Conservation (phyloP, 2,888 invertebrate genomes). For the Andrena trimmerana region DNA sequence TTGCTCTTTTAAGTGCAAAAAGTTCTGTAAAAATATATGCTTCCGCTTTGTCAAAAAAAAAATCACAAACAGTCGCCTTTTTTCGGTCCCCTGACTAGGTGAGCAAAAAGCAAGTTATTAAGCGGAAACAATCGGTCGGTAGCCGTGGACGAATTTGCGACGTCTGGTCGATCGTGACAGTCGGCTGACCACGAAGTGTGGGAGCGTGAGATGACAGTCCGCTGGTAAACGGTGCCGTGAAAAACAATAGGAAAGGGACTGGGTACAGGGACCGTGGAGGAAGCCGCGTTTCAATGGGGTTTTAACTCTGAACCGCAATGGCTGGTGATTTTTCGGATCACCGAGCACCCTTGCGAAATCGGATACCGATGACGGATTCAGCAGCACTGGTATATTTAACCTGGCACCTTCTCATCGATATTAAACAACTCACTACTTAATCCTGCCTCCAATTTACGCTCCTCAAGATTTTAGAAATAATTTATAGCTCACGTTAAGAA, state of each 20-base stretch:
- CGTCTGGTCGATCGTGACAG: conserved; percentile 61
- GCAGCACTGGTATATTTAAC: background rate
- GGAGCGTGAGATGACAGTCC: conserved; percentile 54
- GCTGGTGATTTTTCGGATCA: conserved; percentile 46
- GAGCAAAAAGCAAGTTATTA: conserved; percentile 49
- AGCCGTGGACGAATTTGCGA: conserved; percentile 43
- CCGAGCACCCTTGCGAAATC: conserved; percentile 32
- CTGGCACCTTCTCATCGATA: background rate
- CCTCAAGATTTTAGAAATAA: too few species aligned
- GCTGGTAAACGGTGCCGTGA: conserved; percentile 25
- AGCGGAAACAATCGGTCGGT: conserved; percentile 49
- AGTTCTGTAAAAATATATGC: too few species aligned
- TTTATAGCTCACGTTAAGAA: too few species aligned
- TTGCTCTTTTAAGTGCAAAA: too few species aligned
- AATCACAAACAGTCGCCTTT: too few species aligned
- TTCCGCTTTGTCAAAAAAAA: too few species aligned
- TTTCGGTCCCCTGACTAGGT: background rate
- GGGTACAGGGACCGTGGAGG: conserved; percentile 7
- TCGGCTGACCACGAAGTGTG: conserved; percentile 67
- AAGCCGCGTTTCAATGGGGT: conserved; percentile 11
- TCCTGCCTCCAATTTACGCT: background rate
- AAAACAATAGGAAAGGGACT: conserved; percentile 37
- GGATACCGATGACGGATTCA: conserved; percentile 21
- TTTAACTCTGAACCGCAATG: conserved; percentile 45
- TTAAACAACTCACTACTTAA: background rate